These are phyloP conservation scores for Drosophila kurseongensis DNA, from an alignment of 1,140 invertebrate species.

Conservation along the genomic window DNA sequence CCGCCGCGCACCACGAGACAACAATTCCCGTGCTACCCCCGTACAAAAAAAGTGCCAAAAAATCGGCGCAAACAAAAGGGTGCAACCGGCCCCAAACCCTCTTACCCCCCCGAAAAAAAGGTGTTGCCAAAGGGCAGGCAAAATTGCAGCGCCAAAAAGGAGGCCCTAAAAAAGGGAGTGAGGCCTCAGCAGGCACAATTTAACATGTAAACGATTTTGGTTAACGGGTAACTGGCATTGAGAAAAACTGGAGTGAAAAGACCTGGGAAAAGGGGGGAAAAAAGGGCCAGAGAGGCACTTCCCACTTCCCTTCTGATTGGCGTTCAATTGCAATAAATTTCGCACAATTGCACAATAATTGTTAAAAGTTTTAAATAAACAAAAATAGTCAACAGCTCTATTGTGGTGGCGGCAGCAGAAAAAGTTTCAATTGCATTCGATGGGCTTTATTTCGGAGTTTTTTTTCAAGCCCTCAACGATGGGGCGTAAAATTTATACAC, in stretches of 20 bases:
- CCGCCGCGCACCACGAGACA: conserved; percentile 60
- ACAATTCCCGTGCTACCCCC: conserved; percentile 47
- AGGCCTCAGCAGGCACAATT: conserved; percentile 65
- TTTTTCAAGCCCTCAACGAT: conserved; percentile 7
- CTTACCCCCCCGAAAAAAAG: conserved; percentile 44
- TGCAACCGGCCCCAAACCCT: conserved; percentile 13
- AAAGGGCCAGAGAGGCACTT: background rate
- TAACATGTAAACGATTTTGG: conserved; percentile 82
- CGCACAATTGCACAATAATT: conserved; percentile 84
- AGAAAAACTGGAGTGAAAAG: conserved; percentile 18
- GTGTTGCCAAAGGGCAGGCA: conserved; percentile 79
- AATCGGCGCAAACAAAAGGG: conserved; percentile 60
- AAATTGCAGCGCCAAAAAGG: conserved; percentile 68
- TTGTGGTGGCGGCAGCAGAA: conserved; percentile 45
- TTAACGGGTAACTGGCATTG: conserved; percentile 52
- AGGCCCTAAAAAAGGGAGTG: background rate
- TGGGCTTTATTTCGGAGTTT: conserved; percentile 23
- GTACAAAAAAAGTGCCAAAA: conserved; percentile 62
- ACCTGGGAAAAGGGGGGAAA: background rate
- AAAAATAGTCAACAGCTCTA: conserved; percentile 63
- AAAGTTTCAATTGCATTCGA: conserved; percentile 57
- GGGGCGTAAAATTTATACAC: conserved; percentile 18
- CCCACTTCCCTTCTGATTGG: conserved; percentile 65
- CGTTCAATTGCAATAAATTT: conserved; percentile 84
- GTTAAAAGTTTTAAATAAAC: conserved; percentile 82